Evolutionary conservation across 2,113 vertebrate genomes (phyloP).

Genomic region (Chascanopsetta lugubris): DNA sequence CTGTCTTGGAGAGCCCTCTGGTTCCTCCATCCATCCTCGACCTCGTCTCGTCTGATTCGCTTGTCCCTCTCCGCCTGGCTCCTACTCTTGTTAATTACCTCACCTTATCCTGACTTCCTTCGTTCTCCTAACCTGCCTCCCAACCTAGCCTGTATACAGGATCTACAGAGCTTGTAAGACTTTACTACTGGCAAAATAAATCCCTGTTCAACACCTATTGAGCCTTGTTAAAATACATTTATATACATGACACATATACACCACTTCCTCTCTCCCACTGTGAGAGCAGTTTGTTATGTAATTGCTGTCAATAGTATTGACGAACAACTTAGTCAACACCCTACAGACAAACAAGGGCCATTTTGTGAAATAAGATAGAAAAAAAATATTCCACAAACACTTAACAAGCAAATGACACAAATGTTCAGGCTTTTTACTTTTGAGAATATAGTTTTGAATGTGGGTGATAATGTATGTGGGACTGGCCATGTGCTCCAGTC

Average conservation of each 20-base stretch:
- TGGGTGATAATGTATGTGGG: not conserved
- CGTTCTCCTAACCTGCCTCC: no score
- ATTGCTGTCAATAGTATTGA: constrained; percentile 43
- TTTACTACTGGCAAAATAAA: no score
- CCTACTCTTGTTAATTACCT: no score
- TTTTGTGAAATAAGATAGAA: constrained; percentile 7
- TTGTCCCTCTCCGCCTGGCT: no score
- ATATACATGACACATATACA: not conserved
- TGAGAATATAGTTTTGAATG: not conserved
- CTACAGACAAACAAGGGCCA: constrained; percentile 18
- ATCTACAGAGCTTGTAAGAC: no score
- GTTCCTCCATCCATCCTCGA: no score
- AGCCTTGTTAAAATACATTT: no score
- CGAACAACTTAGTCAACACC: constrained; percentile 20
- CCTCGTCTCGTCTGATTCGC: no score
- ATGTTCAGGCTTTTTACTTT: not conserved
- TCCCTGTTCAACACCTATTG: no score
- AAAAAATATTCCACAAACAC: not conserved
- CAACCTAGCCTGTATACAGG: no score
- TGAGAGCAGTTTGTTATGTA: constrained; percentile 19
- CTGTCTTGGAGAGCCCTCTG: no score
- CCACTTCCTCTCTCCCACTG: constrained; percentile 6
- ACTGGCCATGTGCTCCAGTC: not conserved
- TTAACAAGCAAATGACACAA: not conserved
- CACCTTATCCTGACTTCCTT: no score